Evolutionary conservation across 2,888 invertebrate species (phyloP).

Genomic region (Dolichopus griseipennis): DNA sequence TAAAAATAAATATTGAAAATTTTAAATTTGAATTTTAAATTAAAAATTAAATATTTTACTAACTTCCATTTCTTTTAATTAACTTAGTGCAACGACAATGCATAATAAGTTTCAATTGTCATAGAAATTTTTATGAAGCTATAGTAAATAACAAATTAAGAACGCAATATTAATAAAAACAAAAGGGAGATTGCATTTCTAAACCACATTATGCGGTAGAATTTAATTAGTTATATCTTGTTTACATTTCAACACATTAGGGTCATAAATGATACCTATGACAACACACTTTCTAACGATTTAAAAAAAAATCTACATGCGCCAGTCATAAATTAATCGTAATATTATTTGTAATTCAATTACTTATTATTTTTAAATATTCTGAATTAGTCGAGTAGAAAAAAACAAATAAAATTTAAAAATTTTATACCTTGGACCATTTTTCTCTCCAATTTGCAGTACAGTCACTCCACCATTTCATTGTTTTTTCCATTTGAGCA

Average conservation of each 20-base stretch:
- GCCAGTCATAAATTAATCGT: no score
- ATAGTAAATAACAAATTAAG: no score
- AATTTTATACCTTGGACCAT: constrained; percentile 68
- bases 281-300: background rate
- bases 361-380: no score
- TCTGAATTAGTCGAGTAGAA: no score
- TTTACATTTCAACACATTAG: background rate
- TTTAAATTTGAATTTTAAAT: no score
- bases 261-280: background rate
- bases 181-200: background rate
- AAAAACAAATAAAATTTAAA: background rate
- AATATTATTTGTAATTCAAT: no score
- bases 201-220: background rate
- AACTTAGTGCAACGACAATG: no score
- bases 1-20: background rate
- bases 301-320: no score
- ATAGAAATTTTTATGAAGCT: background rate
- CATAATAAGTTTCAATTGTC: background rate
- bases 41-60: no score
- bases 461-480: constrained; percentile 99
- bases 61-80: background rate
- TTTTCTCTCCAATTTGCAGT: constrained; percentile 94
- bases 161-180: no score
- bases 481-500: constrained; percentile 98
- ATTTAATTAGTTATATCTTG: background rate